Base-by-base conservation (phyloP, 2,113 vertebrate species). In the Ptilorrhoa leucosticta region DNA sequence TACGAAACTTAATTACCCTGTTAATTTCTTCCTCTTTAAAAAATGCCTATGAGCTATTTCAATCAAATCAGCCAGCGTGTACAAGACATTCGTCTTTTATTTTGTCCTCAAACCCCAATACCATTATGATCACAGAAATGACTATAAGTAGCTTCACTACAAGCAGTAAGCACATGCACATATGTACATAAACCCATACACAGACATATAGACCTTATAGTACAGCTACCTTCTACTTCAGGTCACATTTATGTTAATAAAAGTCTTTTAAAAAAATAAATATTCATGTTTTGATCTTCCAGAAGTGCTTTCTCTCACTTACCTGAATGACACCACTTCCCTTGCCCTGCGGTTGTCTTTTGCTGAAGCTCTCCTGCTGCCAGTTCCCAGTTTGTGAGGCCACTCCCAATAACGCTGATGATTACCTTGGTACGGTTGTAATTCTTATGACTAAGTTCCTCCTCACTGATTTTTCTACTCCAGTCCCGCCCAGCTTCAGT, bases 291-390 rank as follows among this genome's bases (percentile, higher is more conserved):
- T 33, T 88, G 54, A 64, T 45, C 71, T 66, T 69, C 22, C 39
- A 80, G 42, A 16, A 68, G 50, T 13, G 44, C 66, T 83, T 94
- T 85, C 42, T 63, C 63, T 63, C 72, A 64, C 90, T 84, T 56
- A 96, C 96, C 95, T 72, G 57, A 83, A 51, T n/a, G 47, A 56
- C n/a, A 84, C 53, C 53, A 45, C 51, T 87, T 57, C 76, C 68
- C 83, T 42, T 91, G 85, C 83, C 92, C 86, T 37, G 81, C 6
- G 1, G 90, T 65, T 56, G 57, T 37, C 77, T 85, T 65, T 94
- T 89, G 73, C 80, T 26, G 72, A 31, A 70, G 48, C 50, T 83
- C 1, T 9, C 71, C 24, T 40, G 75, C 71, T 77, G 64, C 73
- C 1, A 0, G 21, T 47, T 94, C 68, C 69, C 35, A 16, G 66